Percentiles rank a stretch among this genome's conserved stretches.
Evolutionary conservation across 1,140 invertebrate species (phyloP).

Genomic region (Tribolium castaneum): DNA sequence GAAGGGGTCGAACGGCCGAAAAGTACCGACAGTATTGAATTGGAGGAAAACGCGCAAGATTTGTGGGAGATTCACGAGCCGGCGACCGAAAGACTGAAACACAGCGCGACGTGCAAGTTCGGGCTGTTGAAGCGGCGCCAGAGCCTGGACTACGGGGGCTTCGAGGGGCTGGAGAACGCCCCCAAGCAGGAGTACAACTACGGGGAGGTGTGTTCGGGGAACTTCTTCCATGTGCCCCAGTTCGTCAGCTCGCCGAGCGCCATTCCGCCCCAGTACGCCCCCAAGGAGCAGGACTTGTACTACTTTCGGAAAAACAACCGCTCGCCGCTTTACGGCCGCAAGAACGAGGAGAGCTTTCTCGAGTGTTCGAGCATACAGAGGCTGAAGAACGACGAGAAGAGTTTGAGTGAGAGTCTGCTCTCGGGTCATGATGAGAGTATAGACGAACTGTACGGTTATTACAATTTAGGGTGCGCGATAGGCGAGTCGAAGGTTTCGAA

Average conservation of each 20-base stretch:
- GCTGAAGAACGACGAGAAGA: constrained; percentile 53
- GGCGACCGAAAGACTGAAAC: constrained; percentile 52
- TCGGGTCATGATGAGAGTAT: constrained; percentile 44
- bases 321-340: constrained; percentile 49
- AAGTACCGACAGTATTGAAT: constrained; percentile 54
- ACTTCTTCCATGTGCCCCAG: constrained; percentile 54
- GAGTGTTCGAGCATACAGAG: constrained; percentile 54
- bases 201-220: constrained; percentile 50
- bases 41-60: constrained; percentile 56
- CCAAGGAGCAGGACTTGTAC: constrained; percentile 53
- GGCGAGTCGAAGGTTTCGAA: constrained; percentile 11
- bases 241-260: constrained; percentile 55
- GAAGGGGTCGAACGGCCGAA: constrained; percentile 53
- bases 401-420: constrained; percentile 42
- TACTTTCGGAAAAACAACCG: constrained; percentile 45
- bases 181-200: constrained; percentile 44
- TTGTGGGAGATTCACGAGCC: constrained; percentile 57
- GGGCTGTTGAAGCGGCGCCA: constrained; percentile 57
- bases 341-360: constrained; percentile 38
- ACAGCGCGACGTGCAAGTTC: constrained; percentile 57
- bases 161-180: constrained; percentile 47
- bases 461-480: constrained; percentile 50
- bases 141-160: constrained; percentile 52
- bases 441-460: constrained; percentile 54
- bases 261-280: constrained; percentile 55